Percentiles rank a stretch among this genome's conserved stretches.
Conservation (phyloP, 1,140 invertebrate species). For the Orussus abietinus region DNA sequence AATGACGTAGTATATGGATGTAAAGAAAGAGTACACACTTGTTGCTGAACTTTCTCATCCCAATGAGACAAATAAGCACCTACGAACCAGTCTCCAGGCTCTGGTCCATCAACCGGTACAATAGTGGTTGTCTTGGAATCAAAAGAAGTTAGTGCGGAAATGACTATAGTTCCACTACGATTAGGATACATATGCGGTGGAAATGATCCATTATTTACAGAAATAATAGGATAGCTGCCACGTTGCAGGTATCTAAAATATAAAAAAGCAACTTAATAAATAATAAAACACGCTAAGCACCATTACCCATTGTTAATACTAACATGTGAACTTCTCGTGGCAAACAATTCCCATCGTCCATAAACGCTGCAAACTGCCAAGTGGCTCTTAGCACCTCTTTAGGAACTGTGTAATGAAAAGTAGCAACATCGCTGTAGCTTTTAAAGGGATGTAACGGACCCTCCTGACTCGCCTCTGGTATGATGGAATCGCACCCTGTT, state of each 20-base stretch:
- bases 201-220: constrained; percentile 51
- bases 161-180: constrained; percentile 35
- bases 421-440: constrained; percentile 54
- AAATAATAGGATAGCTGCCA: constrained; percentile 61
- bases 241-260: constrained; percentile 55
- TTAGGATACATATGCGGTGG: constrained; percentile 42
- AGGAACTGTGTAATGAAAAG: constrained; percentile 56
- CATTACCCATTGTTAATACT: constrained; percentile 20
- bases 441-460: constrained; percentile 52
- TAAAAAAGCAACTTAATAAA: constrained; percentile 14
- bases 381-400: constrained; percentile 52
- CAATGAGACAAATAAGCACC: constrained; percentile 55
- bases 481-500: no score
- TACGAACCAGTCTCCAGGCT: constrained; percentile 60
- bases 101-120: constrained; percentile 53
- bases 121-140: constrained; percentile 47
- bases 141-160: constrained; percentile 48
- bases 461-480: constrained; percentile 54
- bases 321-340: constrained; percentile 52
- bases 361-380: constrained; percentile 58
- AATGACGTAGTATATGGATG: neutral
- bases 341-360: constrained; percentile 49
- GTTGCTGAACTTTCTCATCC: constrained; percentile 57
- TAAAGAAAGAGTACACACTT: constrained; percentile 39
- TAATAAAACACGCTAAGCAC: neutral